Base-by-base conservation (phyloP, 1,140 invertebrate genomes). In the Cotesia typhae region DNA sequence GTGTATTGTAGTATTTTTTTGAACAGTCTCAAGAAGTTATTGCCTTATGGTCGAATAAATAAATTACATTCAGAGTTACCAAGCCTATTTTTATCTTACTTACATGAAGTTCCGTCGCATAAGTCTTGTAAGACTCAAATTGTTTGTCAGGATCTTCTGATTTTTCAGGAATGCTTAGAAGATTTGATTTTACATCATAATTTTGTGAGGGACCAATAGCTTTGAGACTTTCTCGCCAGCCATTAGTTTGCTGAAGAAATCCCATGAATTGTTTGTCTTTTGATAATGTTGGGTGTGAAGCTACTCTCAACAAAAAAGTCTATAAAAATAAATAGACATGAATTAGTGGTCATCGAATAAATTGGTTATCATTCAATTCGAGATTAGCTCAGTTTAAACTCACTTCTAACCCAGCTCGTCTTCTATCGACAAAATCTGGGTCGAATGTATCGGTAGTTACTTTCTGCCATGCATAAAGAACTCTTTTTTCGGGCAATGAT, bases 371-470 rank as follows among this genome's bases (percentile, higher is more conserved):
- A 1, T 28, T 28, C 2, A 28, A 28, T 28, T 28, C 28, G 28
- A 28, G 28, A 28, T 28, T 28, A 28, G 38, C 37, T 53, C 28
- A 41, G 69, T 74, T 36, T 6, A 9, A 64, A 73, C 66, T 67
- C 35, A 76, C 90, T 84, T 96, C 94, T 52, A 96, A 86, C 1
- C 93, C 93, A 66, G 92, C 92, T 77, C 94, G 87, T 75, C 94
- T 87, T 28, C 94, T 88, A 81, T 95, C 94, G 64, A 96, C 90
- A 86, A 95, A 96, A 80, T 95, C 94, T n/a, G 93, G 92, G 84
- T 95, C 93, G 77, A 94, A 94, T 38, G 92, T 94, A 80, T 95
- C 94, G 55, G 91, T 92, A 1, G 91, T 88, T 7, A 90, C 86
- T 85, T 94, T 94, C 76, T 93, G 91, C 92, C 94, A 95, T n/a